These are phyloP conservation scores for Craterocephalus amniculus DNA, from an alignment of 2,797 vertebrate species.

Conservation along the genomic window DNA sequence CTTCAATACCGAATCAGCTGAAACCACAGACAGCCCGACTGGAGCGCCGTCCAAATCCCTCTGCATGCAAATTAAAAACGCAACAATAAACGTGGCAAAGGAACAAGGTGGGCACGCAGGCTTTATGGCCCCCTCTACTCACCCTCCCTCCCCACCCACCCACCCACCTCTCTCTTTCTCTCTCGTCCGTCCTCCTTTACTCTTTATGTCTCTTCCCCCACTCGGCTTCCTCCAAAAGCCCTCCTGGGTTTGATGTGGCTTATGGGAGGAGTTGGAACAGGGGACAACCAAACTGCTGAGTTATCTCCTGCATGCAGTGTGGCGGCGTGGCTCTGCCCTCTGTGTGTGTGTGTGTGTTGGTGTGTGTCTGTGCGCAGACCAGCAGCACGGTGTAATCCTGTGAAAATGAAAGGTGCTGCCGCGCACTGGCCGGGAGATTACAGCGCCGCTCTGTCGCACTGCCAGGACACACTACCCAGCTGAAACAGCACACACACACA, in stretches of 20 bases:
- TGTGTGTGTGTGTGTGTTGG: slow-evolving; percentile 50
- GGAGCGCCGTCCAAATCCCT: slow-evolving; percentile 81
- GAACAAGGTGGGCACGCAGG: slow-evolving; percentile 83
- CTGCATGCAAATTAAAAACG: slow-evolving; percentile 84
- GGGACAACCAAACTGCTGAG: slow-evolving; percentile 85
- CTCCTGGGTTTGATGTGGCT: slow-evolving; percentile 84
- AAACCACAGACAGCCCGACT: slow-evolving; percentile 81
- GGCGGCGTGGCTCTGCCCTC: slow-evolving; percentile 71
- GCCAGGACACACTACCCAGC: slow-evolving; percentile 73
- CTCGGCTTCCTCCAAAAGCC: slow-evolving; percentile 64
- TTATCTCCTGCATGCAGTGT: slow-evolving; percentile 85
- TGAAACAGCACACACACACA: slow-evolving; percentile 53
- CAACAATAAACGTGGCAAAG: slow-evolving; percentile 85
- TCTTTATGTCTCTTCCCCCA: slow-evolving; percentile 45
- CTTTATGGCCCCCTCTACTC: slow-evolving; percentile 70
- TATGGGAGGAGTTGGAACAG: slow-evolving; percentile 82
- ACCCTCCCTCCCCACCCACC: slow-evolving; percentile 26
- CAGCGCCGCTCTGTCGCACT: slow-evolving; percentile 73
- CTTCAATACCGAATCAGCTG: slow-evolving; percentile 77
- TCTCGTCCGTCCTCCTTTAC: slow-evolving; percentile 25
- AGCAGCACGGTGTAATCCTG: slow-evolving; percentile 80
- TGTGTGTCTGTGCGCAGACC: slow-evolving; percentile 57
- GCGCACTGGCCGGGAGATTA: slow-evolving; percentile 84
- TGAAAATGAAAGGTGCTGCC: slow-evolving; percentile 87
- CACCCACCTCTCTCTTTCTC: slow-evolving; percentile 36